phyloP scores from a whole-genome alignment of 2,113 vertebrate species.

The Penelope pileata region DNA sequence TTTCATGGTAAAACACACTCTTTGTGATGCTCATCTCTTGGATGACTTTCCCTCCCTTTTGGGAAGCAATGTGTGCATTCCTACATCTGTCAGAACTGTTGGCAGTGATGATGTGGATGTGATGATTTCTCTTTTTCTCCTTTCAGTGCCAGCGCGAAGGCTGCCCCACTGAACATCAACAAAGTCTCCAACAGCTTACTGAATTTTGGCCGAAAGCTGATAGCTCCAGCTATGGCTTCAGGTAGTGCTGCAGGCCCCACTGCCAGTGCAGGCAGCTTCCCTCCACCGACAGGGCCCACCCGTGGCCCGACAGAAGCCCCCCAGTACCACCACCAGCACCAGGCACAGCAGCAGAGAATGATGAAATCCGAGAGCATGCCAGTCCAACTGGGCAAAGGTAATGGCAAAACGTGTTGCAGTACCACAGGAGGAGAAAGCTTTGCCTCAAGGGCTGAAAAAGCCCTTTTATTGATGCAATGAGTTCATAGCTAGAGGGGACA shows the following conservation, averaged over 20 bases:
- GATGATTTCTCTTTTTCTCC: not conserved
- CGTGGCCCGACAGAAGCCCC: slow-evolving; percentile 51
- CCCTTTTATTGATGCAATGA: not conserved
- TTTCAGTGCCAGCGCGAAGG: slow-evolving; percentile 79
- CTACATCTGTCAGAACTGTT: not conserved
- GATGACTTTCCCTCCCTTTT: not conserved
- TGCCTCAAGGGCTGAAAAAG: not conserved
- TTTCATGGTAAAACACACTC: not conserved
- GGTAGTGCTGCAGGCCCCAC: slow-evolving; percentile 66
- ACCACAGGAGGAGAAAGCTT: rapidly evolving
- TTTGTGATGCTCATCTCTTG: not conserved
- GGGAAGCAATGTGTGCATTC: not conserved
- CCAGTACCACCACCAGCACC: slow-evolving; percentile 50
- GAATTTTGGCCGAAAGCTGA: slow-evolving; percentile 95
- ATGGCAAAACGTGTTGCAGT: not conserved
- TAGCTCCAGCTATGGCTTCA: slow-evolving; percentile 85
- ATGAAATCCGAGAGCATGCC: slow-evolving; percentile 99
- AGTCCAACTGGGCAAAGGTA: slow-evolving; percentile 95
- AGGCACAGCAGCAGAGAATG: slow-evolving; percentile 81
- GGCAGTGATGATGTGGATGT: not conserved
- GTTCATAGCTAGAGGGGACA: not conserved
- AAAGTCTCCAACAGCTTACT: slow-evolving; percentile 97
- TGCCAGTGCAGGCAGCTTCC: slow-evolving; percentile 42
- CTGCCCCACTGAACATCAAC: slow-evolving; percentile 93
- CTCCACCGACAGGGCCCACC: slow-evolving; percentile 12